Evolutionary conservation across 2,888 invertebrate species (phyloP).

Genomic region (Macropis europaea): DNA sequence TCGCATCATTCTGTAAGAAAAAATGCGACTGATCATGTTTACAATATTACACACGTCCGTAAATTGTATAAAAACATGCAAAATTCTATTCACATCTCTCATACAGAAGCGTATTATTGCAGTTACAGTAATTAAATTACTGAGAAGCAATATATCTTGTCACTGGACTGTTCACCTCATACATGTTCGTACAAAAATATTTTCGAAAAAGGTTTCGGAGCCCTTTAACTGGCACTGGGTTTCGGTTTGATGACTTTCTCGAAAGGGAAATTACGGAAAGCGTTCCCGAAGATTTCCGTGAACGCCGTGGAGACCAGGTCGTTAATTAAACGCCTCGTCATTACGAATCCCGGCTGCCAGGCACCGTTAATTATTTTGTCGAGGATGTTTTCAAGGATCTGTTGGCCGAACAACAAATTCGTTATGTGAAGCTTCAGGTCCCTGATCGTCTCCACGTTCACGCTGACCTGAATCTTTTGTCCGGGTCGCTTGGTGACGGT

Average conservation of each 20-base stretch:
- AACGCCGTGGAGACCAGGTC: constrained; percentile 92
- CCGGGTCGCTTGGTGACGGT: constrained; percentile 82
- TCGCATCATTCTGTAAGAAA: too few relatives aligned
- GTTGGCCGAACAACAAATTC: constrained; percentile 86
- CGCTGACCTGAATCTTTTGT: constrained; percentile 83
- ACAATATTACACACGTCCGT: too few relatives aligned
- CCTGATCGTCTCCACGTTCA: constrained; percentile 88
- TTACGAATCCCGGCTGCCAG: constrained; percentile 90
- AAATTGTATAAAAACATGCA: too few relatives aligned
- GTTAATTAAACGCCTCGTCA: constrained; percentile 89
- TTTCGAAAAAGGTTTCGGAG: neutral
- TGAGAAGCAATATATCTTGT: too few relatives aligned
- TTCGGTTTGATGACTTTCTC: constrained; percentile 82
- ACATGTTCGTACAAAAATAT: neutral
- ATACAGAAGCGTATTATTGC: too few relatives aligned
- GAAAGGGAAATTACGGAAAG: constrained; percentile 88
- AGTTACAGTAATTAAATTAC: too few relatives aligned
- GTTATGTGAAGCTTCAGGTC: constrained; percentile 89
- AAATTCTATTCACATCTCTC: too few relatives aligned
- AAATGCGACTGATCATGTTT: too few relatives aligned
- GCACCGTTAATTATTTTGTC: constrained; percentile 89
- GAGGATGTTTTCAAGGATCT: constrained; percentile 85
- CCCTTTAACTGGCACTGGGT: constrained; percentile 9
- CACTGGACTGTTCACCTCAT: too few relatives aligned
- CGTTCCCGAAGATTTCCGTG: constrained; percentile 89